Conservation (phyloP, 2,113 vertebrate genomes). For the Mesocricetus auratus region DNA sequence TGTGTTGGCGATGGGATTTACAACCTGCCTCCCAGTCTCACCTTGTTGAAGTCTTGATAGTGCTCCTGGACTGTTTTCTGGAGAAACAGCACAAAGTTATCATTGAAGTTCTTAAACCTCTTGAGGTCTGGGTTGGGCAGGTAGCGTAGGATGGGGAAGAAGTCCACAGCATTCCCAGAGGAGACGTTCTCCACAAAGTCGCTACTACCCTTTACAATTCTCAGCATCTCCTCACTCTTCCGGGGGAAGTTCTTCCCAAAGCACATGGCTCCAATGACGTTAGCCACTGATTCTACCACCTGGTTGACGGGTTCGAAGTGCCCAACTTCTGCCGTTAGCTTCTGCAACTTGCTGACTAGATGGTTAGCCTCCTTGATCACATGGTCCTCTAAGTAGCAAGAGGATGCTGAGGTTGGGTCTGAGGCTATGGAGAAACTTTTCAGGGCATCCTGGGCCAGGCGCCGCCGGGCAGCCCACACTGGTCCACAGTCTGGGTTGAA, state of each 20-base stretch:
- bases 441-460: conserved; percentile 90
- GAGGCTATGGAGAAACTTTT: conserved; percentile 88
- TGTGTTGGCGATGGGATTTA: no score
- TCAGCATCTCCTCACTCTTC: conserved; percentile 89
- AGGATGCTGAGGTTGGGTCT: conserved; percentile 78
- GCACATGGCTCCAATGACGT: conserved; percentile 94
- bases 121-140: conserved; percentile 89
- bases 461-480: conserved; percentile 89
- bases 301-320: conserved; percentile 90
- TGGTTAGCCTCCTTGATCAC: conserved; percentile 88
- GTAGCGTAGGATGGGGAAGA: conserved; percentile 91
- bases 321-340: conserved; percentile 85
- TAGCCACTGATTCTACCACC: conserved; percentile 92
- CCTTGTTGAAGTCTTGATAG: conserved; percentile 90
- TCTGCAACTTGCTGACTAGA: conserved; percentile 86
- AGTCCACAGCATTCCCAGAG: conserved; percentile 91
- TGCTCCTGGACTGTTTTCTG: conserved; percentile 89
- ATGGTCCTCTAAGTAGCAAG: conserved; percentile 92
- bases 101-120: conserved; percentile 87
- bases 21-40: conserved; percentile 72
- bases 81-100: conserved; percentile 85
- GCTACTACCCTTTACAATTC: conserved; percentile 83
- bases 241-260: conserved; percentile 88
- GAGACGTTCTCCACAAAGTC: conserved; percentile 87
- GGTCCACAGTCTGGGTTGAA: conserved; percentile 90